Percentiles rank a stretch among this genome's conserved stretches.
Evolutionary conservation across 2,797 vertebrate species (phyloP).

Genomic region (Distichodus sexfasciatus): DNA sequence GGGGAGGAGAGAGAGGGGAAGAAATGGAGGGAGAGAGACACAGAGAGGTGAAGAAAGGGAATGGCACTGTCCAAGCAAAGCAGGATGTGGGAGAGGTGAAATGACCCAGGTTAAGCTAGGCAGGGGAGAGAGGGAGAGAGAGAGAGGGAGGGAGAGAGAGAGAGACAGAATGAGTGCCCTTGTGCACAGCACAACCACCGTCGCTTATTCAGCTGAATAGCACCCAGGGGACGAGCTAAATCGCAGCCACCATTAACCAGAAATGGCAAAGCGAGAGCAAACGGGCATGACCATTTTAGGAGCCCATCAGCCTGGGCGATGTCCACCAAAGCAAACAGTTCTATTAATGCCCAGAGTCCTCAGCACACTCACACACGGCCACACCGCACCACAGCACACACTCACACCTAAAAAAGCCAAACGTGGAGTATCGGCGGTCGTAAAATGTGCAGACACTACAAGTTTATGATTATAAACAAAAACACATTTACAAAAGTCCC

Average conservation of each 20-base stretch:
- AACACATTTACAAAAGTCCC: not conserved
- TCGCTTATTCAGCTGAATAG: conserved; percentile 73
- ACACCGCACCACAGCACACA: no score
- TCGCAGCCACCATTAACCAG: conserved; percentile 73
- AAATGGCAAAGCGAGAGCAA: conserved; percentile 63
- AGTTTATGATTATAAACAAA: conserved; percentile 17
- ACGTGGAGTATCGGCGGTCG: conserved; percentile 21
- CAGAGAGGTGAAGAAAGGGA: conserved; percentile 55
- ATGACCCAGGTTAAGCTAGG: conserved; percentile 66
- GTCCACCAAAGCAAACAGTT: conserved; percentile 47
- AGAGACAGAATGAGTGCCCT: conserved; percentile 57
- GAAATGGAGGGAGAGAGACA: conserved; percentile 42
- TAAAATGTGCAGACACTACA: not conserved
- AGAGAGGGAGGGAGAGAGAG: conserved; percentile 23
- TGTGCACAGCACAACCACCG: conserved; percentile 71
- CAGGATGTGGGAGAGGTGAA: conserved; percentile 71
- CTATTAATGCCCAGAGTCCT: conserved; percentile 39
- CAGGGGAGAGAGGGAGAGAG: conserved; percentile 6
- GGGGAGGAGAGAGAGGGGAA: conserved; percentile 27
- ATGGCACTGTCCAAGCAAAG: conserved; percentile 70
- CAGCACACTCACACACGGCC: conserved; percentile 22
- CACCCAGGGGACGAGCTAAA: conserved; percentile 72
- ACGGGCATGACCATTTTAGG: conserved; percentile 62
- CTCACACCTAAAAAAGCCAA: no score
- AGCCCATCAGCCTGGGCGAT: conserved; percentile 45